Percentiles rank a stretch among this genome's conserved stretches.
These are phyloP conservation scores for Cyclophora albipunctata DNA, from an alignment of 2,888 invertebrate species.

Conservation along the genomic window DNA sequence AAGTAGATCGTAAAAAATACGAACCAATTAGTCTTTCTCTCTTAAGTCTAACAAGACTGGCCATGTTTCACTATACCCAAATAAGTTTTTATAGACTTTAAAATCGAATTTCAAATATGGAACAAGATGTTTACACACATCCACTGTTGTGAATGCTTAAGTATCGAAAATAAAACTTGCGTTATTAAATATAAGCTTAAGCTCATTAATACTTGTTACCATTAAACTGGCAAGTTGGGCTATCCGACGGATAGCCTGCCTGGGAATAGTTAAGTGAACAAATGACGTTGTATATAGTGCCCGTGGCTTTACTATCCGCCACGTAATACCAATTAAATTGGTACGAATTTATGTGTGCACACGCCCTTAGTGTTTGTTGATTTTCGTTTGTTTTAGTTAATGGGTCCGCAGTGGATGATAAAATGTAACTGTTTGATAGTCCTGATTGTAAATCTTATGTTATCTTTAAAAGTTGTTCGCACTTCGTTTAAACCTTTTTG, in stretches of 20 bases:
- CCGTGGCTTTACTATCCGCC: constrained; percentile 49
- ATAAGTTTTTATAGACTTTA: too few species aligned
- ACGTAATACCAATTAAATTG: constrained; percentile 64
- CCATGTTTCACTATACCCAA: too few species aligned
- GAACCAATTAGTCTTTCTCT: neutral
- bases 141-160: too few species aligned
- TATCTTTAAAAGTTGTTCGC: too few species aligned
- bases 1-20: neutral
- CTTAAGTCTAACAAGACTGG: neutral
- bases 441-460: too few species aligned
- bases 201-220: too few species aligned
- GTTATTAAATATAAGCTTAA: too few species aligned
- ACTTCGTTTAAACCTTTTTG: too few species aligned
- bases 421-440: neutral
- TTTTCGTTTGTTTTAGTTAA: constrained; percentile 12
- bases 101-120: too few species aligned
- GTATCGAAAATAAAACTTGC: too few species aligned
- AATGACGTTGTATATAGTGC: constrained; percentile 57
- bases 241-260: constrained; percentile 13
- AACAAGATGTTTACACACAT: too few species aligned
- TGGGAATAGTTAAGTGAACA: constrained; percentile 52
- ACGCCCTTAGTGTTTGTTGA: constrained; percentile 39
- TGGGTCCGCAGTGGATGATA: neutral
- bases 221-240: too few species aligned
- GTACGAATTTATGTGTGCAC: constrained; percentile 49